Base-by-base conservation (phyloP, 2,888 invertebrate species). In the Strigamia crassipes region DNA sequence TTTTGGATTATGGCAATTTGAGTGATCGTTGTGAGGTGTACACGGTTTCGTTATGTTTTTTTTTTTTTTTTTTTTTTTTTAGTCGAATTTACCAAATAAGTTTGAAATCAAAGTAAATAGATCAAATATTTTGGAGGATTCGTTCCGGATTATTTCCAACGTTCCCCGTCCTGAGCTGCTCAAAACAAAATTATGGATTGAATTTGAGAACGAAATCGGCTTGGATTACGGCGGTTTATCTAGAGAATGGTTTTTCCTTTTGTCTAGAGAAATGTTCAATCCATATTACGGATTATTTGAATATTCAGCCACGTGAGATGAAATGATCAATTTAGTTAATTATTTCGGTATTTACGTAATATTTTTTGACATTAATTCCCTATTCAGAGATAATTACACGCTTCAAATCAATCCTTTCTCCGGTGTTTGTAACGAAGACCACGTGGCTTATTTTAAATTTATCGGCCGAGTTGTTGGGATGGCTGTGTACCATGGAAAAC, bases 211-310 rank as follows among this genome's bases (percentile, higher is more conserved):
- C 3, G 99, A 99, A 90, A 94, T 96, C 66, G 98, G 98, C 18
- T 88, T 93, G 89, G 99, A 99, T 89, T 99, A 99, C 89, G 98
- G 98, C 82, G 98, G 98, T 18, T 91, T 98, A 81, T 96, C 97
- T 0, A 91, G 99, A 83, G 99, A 99, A 89, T 99, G 98, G 97
- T 99, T 99, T 91, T 99, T 97, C 91, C 91, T 99, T 34, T 90
- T 99, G 13, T 99, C 98, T 0, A 97, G 97, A 89, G 99, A 99
- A 90, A 98, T 99, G 97, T 99, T 99, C 90, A 99, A 99, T 91
- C 99, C 99, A 0, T 99, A 99, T 89, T 99, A 99, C 89, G 99
- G 99, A 0, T 91, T 99, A 82, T 99, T 99, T 90, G 99, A 99
- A 89, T 99, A 99, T 91, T 98, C 98, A 0, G 99, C 99, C 6